These are phyloP conservation scores for Catharus bicknelli DNA, from an alignment of 2,113 vertebrate species.

Conservation along the genomic window DNA sequence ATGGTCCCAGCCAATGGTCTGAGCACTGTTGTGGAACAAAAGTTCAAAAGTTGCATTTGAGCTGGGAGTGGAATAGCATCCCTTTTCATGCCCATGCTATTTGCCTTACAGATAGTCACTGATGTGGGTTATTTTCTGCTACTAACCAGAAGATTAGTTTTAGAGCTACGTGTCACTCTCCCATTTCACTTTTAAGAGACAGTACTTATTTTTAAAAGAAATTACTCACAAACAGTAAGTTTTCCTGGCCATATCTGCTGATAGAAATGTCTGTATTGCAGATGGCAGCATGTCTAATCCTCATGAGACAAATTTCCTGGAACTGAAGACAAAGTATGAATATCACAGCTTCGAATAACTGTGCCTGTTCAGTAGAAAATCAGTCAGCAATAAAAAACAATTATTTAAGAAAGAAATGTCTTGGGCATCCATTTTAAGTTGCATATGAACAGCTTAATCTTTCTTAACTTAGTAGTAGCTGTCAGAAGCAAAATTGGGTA, in stretches of 20 bases:
- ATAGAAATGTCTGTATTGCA: conserved; percentile 42
- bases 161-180: not conserved
- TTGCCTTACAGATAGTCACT: not conserved
- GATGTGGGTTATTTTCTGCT: conserved; percentile 9
- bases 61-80: not conserved
- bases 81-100: not conserved
- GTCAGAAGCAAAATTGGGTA: not conserved
- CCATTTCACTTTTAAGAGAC: not conserved
- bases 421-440: conserved; percentile 28
- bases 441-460: conserved; percentile 36
- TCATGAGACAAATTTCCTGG: conserved; percentile 55
- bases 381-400: conserved; percentile 4
- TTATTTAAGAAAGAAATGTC: not conserved
- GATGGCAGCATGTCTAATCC: conserved; percentile 23
- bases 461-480: conserved; percentile 18
- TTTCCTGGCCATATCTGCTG: conserved; percentile 6
- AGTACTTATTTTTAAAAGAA: not conserved
- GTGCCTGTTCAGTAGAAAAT: not conserved
- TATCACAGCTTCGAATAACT: not conserved
- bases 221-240: not conserved
- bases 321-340: conserved; percentile 11
- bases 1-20: not conserved
- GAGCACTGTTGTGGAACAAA: not conserved
- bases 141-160: not conserved
- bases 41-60: not conserved